These are phyloP conservation scores for Phymastichus coffea DNA, from an alignment of 1,140 invertebrate genomes.

Conservation along the genomic window DNA sequence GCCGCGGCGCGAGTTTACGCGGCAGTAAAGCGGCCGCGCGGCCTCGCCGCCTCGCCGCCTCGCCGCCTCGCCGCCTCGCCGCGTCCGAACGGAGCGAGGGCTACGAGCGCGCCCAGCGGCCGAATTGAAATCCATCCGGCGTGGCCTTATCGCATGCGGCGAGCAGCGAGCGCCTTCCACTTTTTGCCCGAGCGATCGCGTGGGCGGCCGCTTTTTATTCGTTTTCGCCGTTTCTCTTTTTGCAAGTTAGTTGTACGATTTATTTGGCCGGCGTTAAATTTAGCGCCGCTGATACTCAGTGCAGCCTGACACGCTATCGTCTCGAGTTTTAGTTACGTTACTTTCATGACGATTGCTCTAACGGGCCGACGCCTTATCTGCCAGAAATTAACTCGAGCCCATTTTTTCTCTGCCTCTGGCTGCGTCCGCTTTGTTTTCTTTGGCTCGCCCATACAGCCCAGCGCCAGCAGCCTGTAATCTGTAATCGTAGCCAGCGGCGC, in stretches of 20 bases:
- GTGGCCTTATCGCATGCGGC: slow-evolving; percentile 27
- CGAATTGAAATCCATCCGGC: slow-evolving; percentile 30
- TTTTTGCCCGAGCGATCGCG: slow-evolving; percentile 15
- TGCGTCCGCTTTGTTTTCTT: no score
- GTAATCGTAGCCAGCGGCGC: no score
- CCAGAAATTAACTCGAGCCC: slow-evolving; percentile 25
- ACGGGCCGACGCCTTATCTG: slow-evolving; percentile 19
- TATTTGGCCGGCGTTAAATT: slow-evolving; percentile 44
- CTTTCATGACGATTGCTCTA: slow-evolving; percentile 37
- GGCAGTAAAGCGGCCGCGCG: slow-evolving; percentile 45
- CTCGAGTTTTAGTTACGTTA: slow-evolving; percentile 41
- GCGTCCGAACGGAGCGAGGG: no score
- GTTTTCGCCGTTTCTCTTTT: slow-evolving; percentile 30
- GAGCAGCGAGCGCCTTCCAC: slow-evolving; percentile 12
- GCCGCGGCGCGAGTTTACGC: slow-evolving; percentile 40
- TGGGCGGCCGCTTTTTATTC: slow-evolving; percentile 26
- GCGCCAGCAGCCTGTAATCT: no score
- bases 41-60: slow-evolving; percentile 32
- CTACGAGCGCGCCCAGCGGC: neutral
- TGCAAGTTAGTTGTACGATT: slow-evolving; percentile 46
- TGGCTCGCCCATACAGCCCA: slow-evolving; percentile 10
- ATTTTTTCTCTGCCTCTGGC: slow-evolving; percentile 5
- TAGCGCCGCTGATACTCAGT: slow-evolving; percentile 43
- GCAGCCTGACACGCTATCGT: slow-evolving; percentile 46
- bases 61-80: slow-evolving; percentile 8